These are phyloP conservation scores for Coracias cyanogaster DNA, from an alignment of 2,797 vertebrate species.

Conservation along the genomic window DNA sequence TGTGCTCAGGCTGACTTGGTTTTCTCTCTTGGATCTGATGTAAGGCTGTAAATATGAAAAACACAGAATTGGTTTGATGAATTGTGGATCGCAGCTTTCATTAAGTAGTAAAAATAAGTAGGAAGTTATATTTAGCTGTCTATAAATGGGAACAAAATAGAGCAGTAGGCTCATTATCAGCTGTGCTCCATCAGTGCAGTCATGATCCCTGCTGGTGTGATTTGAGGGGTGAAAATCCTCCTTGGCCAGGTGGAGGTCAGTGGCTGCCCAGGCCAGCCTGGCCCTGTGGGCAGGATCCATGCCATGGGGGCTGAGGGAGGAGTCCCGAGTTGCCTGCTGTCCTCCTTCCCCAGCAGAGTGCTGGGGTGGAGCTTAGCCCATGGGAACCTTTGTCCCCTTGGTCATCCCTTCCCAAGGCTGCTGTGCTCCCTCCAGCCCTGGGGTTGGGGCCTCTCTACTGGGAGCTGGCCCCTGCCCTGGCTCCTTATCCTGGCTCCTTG, in stretches of 20 bases:
- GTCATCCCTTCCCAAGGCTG: neutral
- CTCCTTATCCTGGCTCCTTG: neutral
- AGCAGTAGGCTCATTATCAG: neutral
- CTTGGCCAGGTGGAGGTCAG: fast-evolving
- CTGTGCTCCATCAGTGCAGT: neutral
- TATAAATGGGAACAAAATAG: slow-evolving; percentile 5
- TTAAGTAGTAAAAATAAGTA: slow-evolving; percentile 9
- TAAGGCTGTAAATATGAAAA: neutral
- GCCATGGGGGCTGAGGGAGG: neutral
- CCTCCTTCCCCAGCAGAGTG: fast-evolving
- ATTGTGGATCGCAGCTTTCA: neutral
- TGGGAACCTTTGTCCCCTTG: neutral
- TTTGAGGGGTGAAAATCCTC: neutral
- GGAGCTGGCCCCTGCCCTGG: neutral
- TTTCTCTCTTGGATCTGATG: neutral
- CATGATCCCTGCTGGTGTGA: neutral
- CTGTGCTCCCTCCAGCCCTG: fast-evolving
- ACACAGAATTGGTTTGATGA: neutral
- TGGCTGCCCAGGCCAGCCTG: neutral
- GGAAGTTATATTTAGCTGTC: slow-evolving; percentile 31
- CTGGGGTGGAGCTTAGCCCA: neutral
- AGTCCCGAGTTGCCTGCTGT: neutral
- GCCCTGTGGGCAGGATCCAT: neutral
- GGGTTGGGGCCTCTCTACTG: neutral
- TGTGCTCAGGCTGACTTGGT: neutral